Base-by-base conservation (phyloP, 2,888 invertebrate genomes). In the Salticus scenicus region DNA sequence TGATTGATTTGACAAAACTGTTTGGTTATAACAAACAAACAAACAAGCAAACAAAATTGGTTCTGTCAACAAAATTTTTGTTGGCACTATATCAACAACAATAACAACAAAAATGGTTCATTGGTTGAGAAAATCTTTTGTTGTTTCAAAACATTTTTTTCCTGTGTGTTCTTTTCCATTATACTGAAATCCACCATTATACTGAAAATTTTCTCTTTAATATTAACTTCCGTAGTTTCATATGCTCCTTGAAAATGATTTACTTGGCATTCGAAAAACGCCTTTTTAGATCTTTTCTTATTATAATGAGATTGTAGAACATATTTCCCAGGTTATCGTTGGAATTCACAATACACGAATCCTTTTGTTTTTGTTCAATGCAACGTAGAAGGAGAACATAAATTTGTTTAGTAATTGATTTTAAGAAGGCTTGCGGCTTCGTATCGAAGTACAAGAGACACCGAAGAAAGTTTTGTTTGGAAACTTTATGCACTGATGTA, bases 361-460 rank as follows among this genome's bases (percentile, higher is more conserved):
- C 31, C 76, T 33, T 76, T 76, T 76, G 76, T 76, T 76, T 67
- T 76, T 47, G 47, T 24, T 57, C 57, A 57, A 12, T 24, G 24
- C 57, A 17, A 57, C 57, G 57, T 57, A 57, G 24, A 57, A 24
- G 24, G 24, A 57, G 24, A 24, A 1, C 24, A 57, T 57, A 57
- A 57, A 57, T 57, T 57, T 57, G 42, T 1, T 17, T 7, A 1
- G 12, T 7, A 57, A 4, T 4, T 24, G 57, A 17, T n/a, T 1
- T 7, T 20, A 24, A 17, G 4, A 24, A 24, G 5, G 24, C 17
- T 17, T 10, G 7, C 42, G 42, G 42, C 17, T 14, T 17, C 10
- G 2, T 47, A 17, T 17, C 17, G 57, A 17, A 57, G 4, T 1
- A 12, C 57, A 5, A 57, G 57, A 57, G n/a, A n/a, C n/a, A n/a